Evolutionary conservation across 2,888 invertebrate species (phyloP), one percentile per base, ranked within the genome.

Genomic region (Cerastoderma edule): DNA sequence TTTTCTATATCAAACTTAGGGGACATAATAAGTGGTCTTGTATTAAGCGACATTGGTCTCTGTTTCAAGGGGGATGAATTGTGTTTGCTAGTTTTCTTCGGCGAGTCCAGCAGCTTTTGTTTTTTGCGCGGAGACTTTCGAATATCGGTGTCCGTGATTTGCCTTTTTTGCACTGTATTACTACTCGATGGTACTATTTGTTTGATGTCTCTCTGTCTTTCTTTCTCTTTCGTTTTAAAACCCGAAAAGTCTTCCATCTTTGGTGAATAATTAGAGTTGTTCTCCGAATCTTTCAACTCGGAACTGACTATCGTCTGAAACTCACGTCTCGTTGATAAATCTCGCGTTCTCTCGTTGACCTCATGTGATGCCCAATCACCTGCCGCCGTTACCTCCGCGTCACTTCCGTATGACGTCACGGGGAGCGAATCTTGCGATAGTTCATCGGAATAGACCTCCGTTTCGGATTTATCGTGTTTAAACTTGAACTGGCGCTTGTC

Each of bases 401-500:
- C 50, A 50, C 66, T 50, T 1, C n/a, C 10, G 33, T 28, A 50
- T n/a, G 48, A 32, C 30, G 30, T 28, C 19, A 28, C 13, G 5
- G 30, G 13, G 27, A 39, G 22, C 1, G 48, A 50, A n/a, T 66
- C 66, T n/a, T 28, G 32, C 1, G 50, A 66, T 16, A 6, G 13
- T 32, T 16, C 22, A 22, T 66, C 66, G 28, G 48, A 24, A 22
- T 46, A 65, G 19, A 32, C n/a, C 2, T 50, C 50, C 10, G 13
- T 19, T 19, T n/a, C 24, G 6, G 64, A 27, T 35, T 71, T 54
- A 13, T 68, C 80, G 2, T 27, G 22, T 33, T 69, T 75, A 76
- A 91, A 91, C 70, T 91, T 91, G 94, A 99, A 99, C 93, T 98
- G 98, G 90, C 98, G 95, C 93, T 98, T 98, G 94, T 99, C 98